A percentile compares a stretch with the other conserved stretches of the same genome.
These are phyloP conservation scores for Notechis scutatus DNA, from an alignment of 2,113 vertebrate genomes.

Conservation along the genomic window DNA sequence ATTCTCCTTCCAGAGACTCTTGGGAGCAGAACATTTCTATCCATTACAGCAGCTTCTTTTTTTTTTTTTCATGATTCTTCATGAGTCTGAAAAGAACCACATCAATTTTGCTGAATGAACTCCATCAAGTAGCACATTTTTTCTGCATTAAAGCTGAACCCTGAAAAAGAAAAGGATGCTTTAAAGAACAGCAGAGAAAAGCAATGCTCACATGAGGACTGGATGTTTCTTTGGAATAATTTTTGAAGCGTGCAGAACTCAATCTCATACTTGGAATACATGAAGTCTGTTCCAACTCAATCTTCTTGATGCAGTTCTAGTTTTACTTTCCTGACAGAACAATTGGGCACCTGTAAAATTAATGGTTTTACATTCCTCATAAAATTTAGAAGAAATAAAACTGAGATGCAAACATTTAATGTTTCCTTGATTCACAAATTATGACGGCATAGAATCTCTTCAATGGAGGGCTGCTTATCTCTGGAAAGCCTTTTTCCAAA, in stretches of 20 bases:
- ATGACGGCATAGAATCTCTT: neutral
- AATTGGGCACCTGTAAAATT: neutral
- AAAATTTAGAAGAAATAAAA: neutral
- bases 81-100: neutral
- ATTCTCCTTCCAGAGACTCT: neutral
- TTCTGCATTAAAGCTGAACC: neutral
- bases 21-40: neutral
- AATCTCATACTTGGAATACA: neutral
- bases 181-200: neutral
- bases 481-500: neutral
- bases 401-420: neutral
- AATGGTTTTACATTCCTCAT: neutral
- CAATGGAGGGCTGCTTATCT: neutral
- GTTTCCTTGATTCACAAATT: neutral
- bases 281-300: neutral
- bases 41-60: neutral
- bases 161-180: neutral
- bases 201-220: neutral
- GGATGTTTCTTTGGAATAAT: neutral
- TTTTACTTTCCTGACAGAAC: neutral
- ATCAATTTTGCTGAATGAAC: neutral
- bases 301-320: neutral
- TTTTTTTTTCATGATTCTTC: neutral
- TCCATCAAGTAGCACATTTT: neutral
- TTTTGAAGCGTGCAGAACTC: neutral